Percentiles rank a stretch among this genome's conserved stretches.
Conservation (phyloP, 2,888 invertebrate species). For the Catocala sponsa region DNA sequence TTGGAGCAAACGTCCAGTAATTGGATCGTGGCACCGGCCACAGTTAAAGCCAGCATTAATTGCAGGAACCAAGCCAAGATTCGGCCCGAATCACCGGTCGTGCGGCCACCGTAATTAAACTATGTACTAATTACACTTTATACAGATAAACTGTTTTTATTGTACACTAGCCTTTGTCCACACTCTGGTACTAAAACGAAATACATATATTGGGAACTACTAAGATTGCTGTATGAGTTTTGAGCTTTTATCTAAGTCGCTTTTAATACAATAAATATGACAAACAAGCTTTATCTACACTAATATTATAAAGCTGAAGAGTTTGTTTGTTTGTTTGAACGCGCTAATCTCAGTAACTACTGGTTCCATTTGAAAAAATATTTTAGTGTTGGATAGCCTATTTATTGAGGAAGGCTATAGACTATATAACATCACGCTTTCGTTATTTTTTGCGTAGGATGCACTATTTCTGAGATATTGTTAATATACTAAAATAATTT, state of each 20-base stretch:
- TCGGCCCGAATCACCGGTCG: conserved; percentile 71
- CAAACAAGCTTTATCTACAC: too few species aligned
- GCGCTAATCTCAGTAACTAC: too few species aligned
- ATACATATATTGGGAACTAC: background rate
- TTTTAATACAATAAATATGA: too few species aligned
- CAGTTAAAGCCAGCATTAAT: conserved; percentile 77
- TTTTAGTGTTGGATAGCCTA: too few species aligned
- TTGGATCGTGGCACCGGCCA: conserved; percentile 74
- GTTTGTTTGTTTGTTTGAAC: too few species aligned
- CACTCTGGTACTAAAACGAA: conserved; percentile 2
- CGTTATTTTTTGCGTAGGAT: too few species aligned
- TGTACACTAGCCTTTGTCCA: conserved; percentile 42
- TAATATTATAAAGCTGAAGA: too few species aligned
- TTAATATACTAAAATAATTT: too few species aligned
- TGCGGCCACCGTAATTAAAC: conserved; percentile 74
- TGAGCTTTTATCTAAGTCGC: background rate
- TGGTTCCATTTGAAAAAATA: too few species aligned
- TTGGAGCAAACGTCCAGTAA: conserved; percentile 64
- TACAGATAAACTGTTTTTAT: conserved; percentile 74
- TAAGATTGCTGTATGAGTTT: background rate
- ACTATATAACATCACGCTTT: too few species aligned
- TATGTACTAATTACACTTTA: conserved; percentile 82
- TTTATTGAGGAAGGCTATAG: too few species aligned
- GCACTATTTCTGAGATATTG: too few species aligned
- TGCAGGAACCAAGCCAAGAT: conserved; percentile 81